Evolutionary conservation across 2,113 vertebrate genomes (phyloP), one percentile per base, ranked within the genome.

Genomic region (Rafetus swinhoei): DNA sequence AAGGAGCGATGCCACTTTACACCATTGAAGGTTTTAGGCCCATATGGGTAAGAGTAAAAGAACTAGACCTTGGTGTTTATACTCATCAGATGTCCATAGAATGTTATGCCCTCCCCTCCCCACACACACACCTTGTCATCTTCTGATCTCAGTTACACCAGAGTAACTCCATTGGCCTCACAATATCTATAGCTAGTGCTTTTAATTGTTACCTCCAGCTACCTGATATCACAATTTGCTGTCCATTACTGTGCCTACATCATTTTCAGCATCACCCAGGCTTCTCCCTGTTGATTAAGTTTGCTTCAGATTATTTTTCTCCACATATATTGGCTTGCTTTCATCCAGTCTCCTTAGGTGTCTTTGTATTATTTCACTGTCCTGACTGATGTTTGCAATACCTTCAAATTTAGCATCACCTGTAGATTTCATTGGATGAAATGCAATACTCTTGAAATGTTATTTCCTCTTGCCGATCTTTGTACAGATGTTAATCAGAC

Each of bases 231-330:
- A 95, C 82, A 87, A 88, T 45, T 45, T 65, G 77, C 60, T 22
- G 90, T 88, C 27, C 69, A 80, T 90, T 91, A 96, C 88, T 4
- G 53, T 3, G 3, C 18, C 50, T 81, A 22, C 14, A 0, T 56
- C 95, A 85, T 88, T 15, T 87, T 7, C 77, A 87, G 27, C 76
- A 74, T 84, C 59, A 39, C 62, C n/a, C 74, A n/a, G 13, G 39
- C 2, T 5, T 3, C 81, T 95, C 88, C 32, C 62, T 85, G 83
- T 45, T 19, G 89, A 93, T 87, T 2, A 79, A 12, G 27, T 62
- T 35, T 5, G 9, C 74, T 88, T 93, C n/a, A 83, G 29, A 79
- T 87, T 92, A 82, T 32, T 93, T 91, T 94, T 76, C 54, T 79
- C 24, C n/a, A 76, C 15, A 57, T 1, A 12, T n/a, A 72, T 21